Conservation (phyloP, 2,113 vertebrate genomes). For the Ariopsis seemanni region DNA sequence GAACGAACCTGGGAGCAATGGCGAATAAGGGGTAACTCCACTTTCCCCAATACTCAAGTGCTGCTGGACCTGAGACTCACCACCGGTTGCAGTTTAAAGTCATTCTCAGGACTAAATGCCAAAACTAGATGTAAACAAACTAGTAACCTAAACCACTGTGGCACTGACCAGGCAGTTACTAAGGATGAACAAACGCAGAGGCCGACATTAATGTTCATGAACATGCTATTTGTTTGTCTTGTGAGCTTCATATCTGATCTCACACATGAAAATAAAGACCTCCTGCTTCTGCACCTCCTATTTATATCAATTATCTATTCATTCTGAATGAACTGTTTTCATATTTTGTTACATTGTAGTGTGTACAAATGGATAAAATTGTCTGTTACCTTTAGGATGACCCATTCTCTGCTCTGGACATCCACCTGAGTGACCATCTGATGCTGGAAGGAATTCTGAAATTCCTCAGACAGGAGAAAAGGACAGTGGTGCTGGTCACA, state of each 20-base stretch:
- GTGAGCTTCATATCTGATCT: not conserved
- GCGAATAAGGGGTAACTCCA: too few species aligned
- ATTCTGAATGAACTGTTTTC: not conserved
- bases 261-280: not conserved
- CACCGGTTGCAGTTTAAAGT: too few species aligned
- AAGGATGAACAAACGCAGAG: not conserved
- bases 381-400: conserved; percentile 79
- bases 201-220: not conserved
- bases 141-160: not conserved
- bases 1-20: too few species aligned
- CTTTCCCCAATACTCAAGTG: too few species aligned
- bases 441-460: conserved; percentile 97
- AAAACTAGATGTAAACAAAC: not conserved
- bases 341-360: not conserved
- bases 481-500: conserved; percentile 91
- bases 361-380: not conserved
- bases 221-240: not conserved
- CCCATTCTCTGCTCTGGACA: conserved; percentile 95
- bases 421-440: conserved; percentile 95
- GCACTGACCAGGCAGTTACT: not conserved
- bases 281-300: not conserved
- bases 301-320: not conserved
- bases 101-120: too few species aligned
- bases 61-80: too few species aligned
- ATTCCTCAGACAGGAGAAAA: conserved; percentile 87